Conservation (phyloP, 2,113 vertebrate genomes). For the Montifringilla adamsi region DNA sequence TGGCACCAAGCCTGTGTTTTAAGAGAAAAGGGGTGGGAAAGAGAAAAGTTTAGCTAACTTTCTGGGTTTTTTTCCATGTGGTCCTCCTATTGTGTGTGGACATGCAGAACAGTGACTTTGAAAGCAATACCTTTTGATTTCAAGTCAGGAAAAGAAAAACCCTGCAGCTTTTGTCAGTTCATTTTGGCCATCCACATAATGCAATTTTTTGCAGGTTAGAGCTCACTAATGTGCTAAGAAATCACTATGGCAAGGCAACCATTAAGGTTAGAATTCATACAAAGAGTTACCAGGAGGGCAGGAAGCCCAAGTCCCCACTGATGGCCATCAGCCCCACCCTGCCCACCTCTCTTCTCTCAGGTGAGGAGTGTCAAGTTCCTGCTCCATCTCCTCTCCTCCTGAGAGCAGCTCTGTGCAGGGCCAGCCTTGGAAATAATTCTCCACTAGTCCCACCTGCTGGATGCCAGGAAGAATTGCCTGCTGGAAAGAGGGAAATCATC, state of each 20-base stretch:
- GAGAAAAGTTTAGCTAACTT: not conserved
- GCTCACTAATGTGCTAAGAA: slow-evolving; percentile 8
- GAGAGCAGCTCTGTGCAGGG: not conserved
- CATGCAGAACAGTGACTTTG: not conserved
- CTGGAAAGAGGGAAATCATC: not conserved
- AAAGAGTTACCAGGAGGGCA: not conserved
- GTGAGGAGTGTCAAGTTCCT: not conserved
- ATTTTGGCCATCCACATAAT: not conserved
- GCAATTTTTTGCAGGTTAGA: not conserved
- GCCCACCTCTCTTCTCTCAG: not conserved
- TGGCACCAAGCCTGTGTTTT: not conserved
- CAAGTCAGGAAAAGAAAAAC: not conserved
- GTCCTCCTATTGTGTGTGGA: not conserved
- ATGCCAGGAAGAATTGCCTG: slow-evolving; percentile 36
- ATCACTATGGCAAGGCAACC: not conserved
- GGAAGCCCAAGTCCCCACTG: rapidly evolving
- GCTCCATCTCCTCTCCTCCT: not conserved
- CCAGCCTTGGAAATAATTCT: slow-evolving; percentile 64
- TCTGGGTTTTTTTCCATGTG: not conserved
- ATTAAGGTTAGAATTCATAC: not conserved
- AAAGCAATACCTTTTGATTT: not conserved
- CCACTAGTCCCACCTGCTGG: slow-evolving; percentile 78
- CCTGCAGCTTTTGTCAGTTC: not conserved
- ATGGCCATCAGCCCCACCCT: not conserved
- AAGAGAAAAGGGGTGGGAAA: not conserved